Percentiles rank a stretch among this genome's conserved stretches.
phyloP scores from a whole-genome alignment of 2,797 vertebrate genomes.

The Dromococcyx pavoninus region DNA sequence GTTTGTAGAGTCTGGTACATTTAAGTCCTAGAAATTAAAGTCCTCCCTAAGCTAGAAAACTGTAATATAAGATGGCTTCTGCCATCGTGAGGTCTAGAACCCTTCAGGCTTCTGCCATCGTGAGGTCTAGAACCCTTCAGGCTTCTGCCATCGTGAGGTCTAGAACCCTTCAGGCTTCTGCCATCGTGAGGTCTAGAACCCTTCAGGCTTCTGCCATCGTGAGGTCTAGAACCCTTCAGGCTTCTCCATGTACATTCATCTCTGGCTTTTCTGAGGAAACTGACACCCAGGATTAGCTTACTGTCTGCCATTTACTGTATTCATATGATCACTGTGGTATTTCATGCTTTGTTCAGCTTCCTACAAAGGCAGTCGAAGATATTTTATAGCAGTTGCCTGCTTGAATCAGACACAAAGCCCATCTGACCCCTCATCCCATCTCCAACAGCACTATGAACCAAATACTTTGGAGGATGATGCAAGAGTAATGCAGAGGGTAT shows the following conservation, averaged over 20 bases:
- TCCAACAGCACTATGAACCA: neutral
- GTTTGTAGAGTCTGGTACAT: neutral
- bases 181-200: neutral
- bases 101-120: too few species aligned
- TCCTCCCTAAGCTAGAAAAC: neutral
- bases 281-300: neutral
- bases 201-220: neutral
- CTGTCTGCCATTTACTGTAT: neutral
- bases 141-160: neutral
- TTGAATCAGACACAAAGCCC: neutral
- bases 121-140: neutral
- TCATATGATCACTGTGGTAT: neutral
- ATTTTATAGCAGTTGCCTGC: neutral
- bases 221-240: neutral
- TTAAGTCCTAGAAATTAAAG: neutral
- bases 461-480: neutral
- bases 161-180: neutral
- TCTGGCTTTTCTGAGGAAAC: neutral
- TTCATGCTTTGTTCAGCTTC: neutral
- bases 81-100: neutral
- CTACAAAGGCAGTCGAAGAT: neutral
- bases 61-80: neutral
- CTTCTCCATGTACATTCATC: neutral
- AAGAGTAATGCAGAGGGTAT: neutral
- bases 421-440: neutral